Percentiles rank a stretch among this genome's conserved stretches.
Evolutionary conservation across 2,797 vertebrate genomes (phyloP).

Genomic region (Pitangus sulphuratus): DNA sequence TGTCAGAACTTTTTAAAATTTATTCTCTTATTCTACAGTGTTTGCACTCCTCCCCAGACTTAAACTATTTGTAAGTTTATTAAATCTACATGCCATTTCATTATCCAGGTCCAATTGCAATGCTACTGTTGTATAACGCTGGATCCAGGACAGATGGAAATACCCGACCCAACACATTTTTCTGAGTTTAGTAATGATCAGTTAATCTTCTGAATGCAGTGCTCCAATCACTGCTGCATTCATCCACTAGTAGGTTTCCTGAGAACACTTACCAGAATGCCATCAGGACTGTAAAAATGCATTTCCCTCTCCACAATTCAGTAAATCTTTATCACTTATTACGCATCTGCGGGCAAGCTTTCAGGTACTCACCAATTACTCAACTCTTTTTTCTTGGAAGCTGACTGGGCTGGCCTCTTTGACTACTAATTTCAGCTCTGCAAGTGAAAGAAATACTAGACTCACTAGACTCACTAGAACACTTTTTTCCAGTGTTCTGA

Average conservation of each 20-base stretch:
- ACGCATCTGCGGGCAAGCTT: background rate
- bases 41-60: background rate
- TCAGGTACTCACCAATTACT: background rate
- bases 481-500: background rate
- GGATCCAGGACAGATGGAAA: background rate
- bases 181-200: background rate
- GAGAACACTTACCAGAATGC: background rate
- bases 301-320: background rate
- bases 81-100: background rate
- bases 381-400: background rate
- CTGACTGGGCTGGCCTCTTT: background rate
- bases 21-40: background rate
- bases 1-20: background rate
- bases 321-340: background rate
- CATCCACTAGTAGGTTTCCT: background rate
- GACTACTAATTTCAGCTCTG: background rate
- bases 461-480: too few species aligned
- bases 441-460: background rate
- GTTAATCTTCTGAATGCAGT: background rate
- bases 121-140: background rate
- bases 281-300: background rate
- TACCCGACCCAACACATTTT: background rate
- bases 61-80: background rate
- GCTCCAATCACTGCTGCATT: background rate
- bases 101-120: background rate